Evolutionary conservation across 2,113 vertebrate species (phyloP).

Genomic region (Marmota flaviventris): DNA sequence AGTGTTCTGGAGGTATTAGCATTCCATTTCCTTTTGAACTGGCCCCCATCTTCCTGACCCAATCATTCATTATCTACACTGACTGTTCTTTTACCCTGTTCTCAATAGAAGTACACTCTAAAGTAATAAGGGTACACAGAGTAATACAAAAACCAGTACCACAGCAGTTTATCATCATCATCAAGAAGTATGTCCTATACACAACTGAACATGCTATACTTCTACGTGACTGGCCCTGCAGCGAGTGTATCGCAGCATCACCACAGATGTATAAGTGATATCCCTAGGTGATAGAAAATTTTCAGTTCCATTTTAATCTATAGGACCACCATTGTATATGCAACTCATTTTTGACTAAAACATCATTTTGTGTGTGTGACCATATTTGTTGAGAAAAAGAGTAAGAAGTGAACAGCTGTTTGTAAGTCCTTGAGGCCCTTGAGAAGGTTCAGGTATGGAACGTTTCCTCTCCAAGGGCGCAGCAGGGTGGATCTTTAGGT

Average conservation of each 20-base stretch:
- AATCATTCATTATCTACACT: too few species aligned
- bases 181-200: background rate
- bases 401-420: background rate
- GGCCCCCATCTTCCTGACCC: too few species aligned
- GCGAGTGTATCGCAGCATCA: background rate
- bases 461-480: background rate
- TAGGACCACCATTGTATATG: background rate
- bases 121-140: background rate
- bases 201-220: background rate
- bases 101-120: background rate
- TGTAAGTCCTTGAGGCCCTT: slow-evolving; percentile 26
- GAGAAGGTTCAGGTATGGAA: background rate
- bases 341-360: background rate
- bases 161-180: background rate
- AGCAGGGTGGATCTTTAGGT: background rate
- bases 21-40: too few species aligned
- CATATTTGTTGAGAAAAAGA: background rate
- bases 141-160: background rate
- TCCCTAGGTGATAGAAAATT: background rate
- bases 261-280: background rate
- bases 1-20: too few species aligned
- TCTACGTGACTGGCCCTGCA: background rate
- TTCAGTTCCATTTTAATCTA: background rate
- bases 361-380: background rate
- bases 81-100: too few species aligned